phyloP scores from a whole-genome alignment of 2,888 invertebrate species.

The Celastrina argiolus region DNA sequence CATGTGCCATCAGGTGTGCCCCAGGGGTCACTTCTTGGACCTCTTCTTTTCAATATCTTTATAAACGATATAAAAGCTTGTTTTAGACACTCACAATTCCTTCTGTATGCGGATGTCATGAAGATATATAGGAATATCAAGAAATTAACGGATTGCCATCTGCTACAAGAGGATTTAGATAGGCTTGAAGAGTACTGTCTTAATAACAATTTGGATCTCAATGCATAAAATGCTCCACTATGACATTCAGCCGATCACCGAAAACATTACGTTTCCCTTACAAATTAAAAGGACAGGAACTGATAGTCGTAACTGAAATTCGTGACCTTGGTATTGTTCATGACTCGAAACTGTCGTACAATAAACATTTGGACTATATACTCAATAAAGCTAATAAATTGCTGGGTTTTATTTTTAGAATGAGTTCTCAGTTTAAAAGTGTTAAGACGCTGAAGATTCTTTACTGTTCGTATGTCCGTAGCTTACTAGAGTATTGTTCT shows the following conservation, averaged over 20 bases:
- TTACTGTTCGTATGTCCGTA: constrained; percentile 18
- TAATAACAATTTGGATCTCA: too few relatives aligned
- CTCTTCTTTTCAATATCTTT: neutral
- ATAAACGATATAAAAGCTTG: neutral
- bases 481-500: constrained; percentile 21
- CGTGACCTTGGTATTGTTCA: neutral
- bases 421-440: neutral
- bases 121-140: neutral
- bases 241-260: neutral
- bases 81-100: neutral
- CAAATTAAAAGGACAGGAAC: neutral
- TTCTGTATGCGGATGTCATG: neutral
- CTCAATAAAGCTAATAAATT: neutral
- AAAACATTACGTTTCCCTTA: neutral
- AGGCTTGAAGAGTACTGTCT: neutral
- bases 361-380: neutral
- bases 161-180: neutral
- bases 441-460: too few relatives aligned
- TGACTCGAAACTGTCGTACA: neutral
- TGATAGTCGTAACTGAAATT: neutral
- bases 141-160: too few relatives aligned
- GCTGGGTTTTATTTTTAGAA: neutral
- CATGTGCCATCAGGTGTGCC: neutral
- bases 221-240: neutral
- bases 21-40: neutral